Base-by-base conservation (phyloP, 2,113 vertebrate genomes). In the Galeopterus variegatus region DNA sequence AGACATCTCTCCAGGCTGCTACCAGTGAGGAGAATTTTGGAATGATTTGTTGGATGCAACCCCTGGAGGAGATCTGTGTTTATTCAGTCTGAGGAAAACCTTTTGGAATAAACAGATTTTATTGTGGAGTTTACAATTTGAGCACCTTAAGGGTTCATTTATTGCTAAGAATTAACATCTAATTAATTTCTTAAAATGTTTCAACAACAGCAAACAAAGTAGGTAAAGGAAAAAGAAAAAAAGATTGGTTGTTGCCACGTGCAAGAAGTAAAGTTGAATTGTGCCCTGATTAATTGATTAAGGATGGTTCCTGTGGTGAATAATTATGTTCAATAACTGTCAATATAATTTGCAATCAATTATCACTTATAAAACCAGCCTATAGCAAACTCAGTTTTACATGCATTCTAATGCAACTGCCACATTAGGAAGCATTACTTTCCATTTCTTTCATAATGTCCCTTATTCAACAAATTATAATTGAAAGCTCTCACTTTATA, bases 321-420 rank as follows among this genome's bases (percentile, higher is more conserved):
- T 98, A 98, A 97, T 98, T 98, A 98, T 64, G 93, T 97, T 98
- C 97, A 97, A 97, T 98, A 98, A 98, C 97, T 98, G 96, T 98
- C 98, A 98, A 97, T 98, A 98, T 98, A 98, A 98, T 98, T 98
- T 98, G 97, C 97, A 98, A 97, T 98, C 85, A 97, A 95, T 98
- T 97, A 97, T 97, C 97, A 95, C 92, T 97, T 97, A 95, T 81
- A 97, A 97, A 97, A 80, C 52, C 96, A 97, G 97, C 94, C 93
- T 97, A 98, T 97, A 98, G 97, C 84, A 96, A 97, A 87, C 52
- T 96, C 88, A 93, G 89, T 92, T 97, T 97, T 93, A 94, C 75
- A 95, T 85, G 86, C 56, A 80, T 93, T 91, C 33, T 60, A 89
- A 92, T 48, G 75, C 73, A 90, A 60, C 89, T 93, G 77, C 48